These are phyloP conservation scores for Doryteuthis pealeii DNA, from an alignment of 1,140 invertebrate species.

Conservation along the genomic window DNA sequence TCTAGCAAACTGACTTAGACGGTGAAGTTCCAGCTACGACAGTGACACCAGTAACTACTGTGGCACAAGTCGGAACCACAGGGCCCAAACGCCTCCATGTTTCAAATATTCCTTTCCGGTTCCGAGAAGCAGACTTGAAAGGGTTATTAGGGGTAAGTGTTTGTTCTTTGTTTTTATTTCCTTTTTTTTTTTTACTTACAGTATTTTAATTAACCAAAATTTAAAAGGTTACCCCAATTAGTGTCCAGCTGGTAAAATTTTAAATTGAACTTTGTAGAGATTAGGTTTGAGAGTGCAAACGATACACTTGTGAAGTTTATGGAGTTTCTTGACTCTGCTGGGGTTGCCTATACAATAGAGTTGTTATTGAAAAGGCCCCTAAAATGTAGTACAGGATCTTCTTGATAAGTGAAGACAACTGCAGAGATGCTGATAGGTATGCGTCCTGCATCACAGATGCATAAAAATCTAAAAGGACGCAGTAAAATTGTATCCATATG, in stretches of 20 bases:
- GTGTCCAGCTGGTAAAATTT: not conserved
- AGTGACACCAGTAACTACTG: conserved; percentile 57
- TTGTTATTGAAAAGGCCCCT: too few relatives aligned
- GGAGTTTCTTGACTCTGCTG: too few relatives aligned
- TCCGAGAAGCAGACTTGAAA: conserved; percentile 94
- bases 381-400: too few relatives aligned
- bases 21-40: conserved; percentile 71
- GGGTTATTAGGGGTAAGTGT: conserved; percentile 95
- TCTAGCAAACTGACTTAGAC: conserved; percentile 63
- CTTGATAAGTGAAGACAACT: too few relatives aligned
- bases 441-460: too few relatives aligned
- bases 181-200: not conserved
- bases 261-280: conserved; percentile 11
- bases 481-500: too few relatives aligned
- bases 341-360: too few relatives aligned
- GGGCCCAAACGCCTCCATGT: conserved; percentile 67
- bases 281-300: too few relatives aligned
- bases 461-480: too few relatives aligned
- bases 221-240: not conserved
- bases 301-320: too few relatives aligned
- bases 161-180: not conserved
- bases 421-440: too few relatives aligned
- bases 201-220: not conserved
- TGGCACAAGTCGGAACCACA: conserved; percentile 29
- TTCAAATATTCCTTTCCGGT: conserved; percentile 98